Evolutionary conservation across 2,888 invertebrate species (phyloP).

Genomic region (Pheosia tremula): DNA sequence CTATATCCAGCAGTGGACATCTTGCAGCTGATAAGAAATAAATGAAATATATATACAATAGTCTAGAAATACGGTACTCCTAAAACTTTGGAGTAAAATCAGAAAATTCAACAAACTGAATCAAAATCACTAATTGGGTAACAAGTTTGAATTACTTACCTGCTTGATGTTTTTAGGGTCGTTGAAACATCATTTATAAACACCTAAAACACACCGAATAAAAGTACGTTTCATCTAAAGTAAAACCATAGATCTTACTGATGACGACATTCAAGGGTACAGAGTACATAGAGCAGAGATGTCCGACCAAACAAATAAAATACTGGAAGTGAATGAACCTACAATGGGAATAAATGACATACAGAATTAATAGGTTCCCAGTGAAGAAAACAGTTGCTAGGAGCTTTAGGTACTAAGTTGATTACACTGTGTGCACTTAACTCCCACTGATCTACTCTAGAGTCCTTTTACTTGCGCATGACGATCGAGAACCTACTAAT

Average conservation of each 20-base stretch:
- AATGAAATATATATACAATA: too few relatives aligned
- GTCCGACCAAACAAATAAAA: neutral
- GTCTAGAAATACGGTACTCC: too few relatives aligned
- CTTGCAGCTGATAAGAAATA: too few relatives aligned
- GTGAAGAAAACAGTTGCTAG: neutral
- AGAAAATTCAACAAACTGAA: too few relatives aligned
- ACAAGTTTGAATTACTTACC: neutral
- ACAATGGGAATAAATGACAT: neutral
- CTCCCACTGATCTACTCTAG: slow-evolving; percentile 41
- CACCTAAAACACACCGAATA: too few relatives aligned
- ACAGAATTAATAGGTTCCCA: neutral
- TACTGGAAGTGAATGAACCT: neutral
- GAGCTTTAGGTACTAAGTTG: neutral
- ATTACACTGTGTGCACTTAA: slow-evolving; percentile 35
- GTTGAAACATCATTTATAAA: neutral
- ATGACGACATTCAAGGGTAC: too few relatives aligned
- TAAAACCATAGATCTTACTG: too few relatives aligned
- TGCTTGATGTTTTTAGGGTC: neutral
- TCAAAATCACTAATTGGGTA: neutral
- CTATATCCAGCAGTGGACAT: too few relatives aligned
- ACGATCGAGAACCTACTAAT: slow-evolving; percentile 5
- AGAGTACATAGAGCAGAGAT: neutral
- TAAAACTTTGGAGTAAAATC: too few relatives aligned
- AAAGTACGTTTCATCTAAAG: too few relatives aligned
- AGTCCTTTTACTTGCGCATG: slow-evolving; percentile 26